phyloP scores from a whole-genome alignment of 2,888 invertebrate species.

The Serripes groenlandicus region DNA sequence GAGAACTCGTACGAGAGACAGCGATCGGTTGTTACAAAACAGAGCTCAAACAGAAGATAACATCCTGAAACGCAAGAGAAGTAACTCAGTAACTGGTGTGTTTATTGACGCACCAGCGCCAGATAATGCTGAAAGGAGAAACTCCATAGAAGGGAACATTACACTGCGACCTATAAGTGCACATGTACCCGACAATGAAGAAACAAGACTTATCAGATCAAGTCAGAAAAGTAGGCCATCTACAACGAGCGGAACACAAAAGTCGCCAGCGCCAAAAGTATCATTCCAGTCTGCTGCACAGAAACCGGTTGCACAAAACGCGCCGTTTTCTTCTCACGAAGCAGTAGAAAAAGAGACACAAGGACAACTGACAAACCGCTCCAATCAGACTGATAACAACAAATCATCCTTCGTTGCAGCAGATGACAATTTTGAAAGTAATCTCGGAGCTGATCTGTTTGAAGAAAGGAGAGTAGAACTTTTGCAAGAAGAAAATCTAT shows the following conservation, averaged over 20 bases:
- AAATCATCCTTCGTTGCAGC: conserved; percentile 48
- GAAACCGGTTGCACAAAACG: conserved; percentile 32
- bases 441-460: conserved; percentile 76
- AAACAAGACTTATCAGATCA: conserved; percentile 21
- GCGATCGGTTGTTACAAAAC: conserved; percentile 45
- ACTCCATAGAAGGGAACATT: conserved; percentile 65
- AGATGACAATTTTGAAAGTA: conserved; percentile 73
- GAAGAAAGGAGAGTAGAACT: conserved; percentile 80
- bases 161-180: conserved; percentile 70
- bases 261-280: conserved; percentile 44
- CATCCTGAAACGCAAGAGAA: conserved; percentile 51
- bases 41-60: conserved; percentile 51
- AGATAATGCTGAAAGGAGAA: conserved; percentile 52
- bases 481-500: conserved; percentile 75
- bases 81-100: conserved; percentile 78
- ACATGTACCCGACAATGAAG: conserved; percentile 34
- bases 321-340: conserved; percentile 74
- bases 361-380: conserved; percentile 38
- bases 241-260: conserved; percentile 57
- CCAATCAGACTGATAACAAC: conserved; percentile 31
- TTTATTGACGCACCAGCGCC: conserved; percentile 74
- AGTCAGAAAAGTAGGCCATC: conserved; percentile 45
- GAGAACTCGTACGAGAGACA: conserved; percentile 4
- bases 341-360: conserved; percentile 70
- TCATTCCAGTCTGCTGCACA: conserved; percentile 28